Percentiles rank a stretch among this genome's conserved stretches.
These are phyloP conservation scores for Brachypteracias leptosomus DNA, from an alignment of 2,113 vertebrate species.

Conservation along the genomic window DNA sequence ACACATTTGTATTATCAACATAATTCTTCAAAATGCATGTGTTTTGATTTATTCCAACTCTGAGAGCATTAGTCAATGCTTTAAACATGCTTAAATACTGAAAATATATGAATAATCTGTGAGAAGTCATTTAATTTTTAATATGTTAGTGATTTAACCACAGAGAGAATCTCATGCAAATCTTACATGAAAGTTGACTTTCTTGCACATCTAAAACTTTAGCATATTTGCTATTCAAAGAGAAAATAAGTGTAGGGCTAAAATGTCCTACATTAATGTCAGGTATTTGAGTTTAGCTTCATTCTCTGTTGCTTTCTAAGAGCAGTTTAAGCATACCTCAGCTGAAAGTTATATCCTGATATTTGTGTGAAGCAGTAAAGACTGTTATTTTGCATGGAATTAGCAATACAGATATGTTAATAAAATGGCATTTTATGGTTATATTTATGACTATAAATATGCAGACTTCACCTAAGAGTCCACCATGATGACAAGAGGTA, in stretches of 20 bases:
- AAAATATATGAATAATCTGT: background rate
- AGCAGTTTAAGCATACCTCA: background rate
- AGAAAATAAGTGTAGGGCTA: background rate
- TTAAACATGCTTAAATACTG: background rate
- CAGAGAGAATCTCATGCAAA: background rate
- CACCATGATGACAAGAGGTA: slow-evolving; percentile 98
- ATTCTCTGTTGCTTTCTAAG: background rate
- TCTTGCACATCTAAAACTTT: background rate
- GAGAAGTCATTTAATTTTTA: background rate
- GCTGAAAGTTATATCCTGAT: background rate
- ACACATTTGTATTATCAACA: background rate
- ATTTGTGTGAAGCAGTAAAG: background rate
- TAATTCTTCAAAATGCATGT: background rate
- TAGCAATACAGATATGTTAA: background rate
- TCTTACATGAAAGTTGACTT: background rate
- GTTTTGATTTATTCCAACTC: background rate
- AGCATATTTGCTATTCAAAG: background rate
- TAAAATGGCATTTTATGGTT: background rate
- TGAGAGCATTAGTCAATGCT: background rate
- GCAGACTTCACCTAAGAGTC: slow-evolving; percentile 92
- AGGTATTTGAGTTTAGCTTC: background rate
- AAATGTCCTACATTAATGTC: background rate
- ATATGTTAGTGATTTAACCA: background rate
- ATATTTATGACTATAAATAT: background rate
- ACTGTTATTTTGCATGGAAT: background rate